Evolutionary conservation across 1,140 invertebrate genomes (phyloP), one percentile per base, ranked within the genome.

Genomic region (Trichogramma pretiosum): DNA sequence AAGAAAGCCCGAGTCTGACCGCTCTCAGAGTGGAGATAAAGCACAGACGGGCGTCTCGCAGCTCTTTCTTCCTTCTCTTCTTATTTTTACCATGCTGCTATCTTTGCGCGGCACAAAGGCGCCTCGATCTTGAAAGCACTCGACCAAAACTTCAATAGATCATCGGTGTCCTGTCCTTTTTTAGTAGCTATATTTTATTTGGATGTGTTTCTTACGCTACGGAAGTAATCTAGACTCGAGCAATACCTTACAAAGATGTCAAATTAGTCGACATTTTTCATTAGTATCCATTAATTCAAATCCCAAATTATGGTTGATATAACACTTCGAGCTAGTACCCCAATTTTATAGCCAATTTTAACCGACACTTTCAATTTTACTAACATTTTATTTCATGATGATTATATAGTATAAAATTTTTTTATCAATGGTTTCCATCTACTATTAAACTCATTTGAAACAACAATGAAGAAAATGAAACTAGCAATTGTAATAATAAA

Each of bases 41-140:
- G 3, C 14, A n/a, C 46, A 48, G 46, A 48, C 32, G 18, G n/a
- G n/a, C 39, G 22, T 41, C 19, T 35, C 4, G 5, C 5, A 7
- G 22, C 10, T 19, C n/a, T n/a, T n/a, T n/a, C n/a, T n/a, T n/a
- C n/a, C n/a, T n/a, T n/a, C n/a, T n/a, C n/a, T n/a, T n/a, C n/a
- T n/a, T n/a, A n/a, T n/a, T n/a, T n/a, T n/a, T n/a, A n/a, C n/a
- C n/a, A n/a, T n/a, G n/a, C n/a, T n/a, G n/a, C n/a, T n/a, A n/a
- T n/a, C n/a, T 26, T 9, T 24, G 5, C 8, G 22, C 17, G 11
- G 24, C 11, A 48, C 16, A 42, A 34, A 42, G 41, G 30, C 16
- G 24, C 24, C 26, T 42, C 33, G 28, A 36, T 42, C 23, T 42
- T 42, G 11, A 48, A 37, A 48, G 28, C 39, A 48, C 46, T 48